These are phyloP conservation scores for Oophaga sylvatica DNA, from an alignment of 2,797 vertebrate genomes.

Conservation along the genomic window DNA sequence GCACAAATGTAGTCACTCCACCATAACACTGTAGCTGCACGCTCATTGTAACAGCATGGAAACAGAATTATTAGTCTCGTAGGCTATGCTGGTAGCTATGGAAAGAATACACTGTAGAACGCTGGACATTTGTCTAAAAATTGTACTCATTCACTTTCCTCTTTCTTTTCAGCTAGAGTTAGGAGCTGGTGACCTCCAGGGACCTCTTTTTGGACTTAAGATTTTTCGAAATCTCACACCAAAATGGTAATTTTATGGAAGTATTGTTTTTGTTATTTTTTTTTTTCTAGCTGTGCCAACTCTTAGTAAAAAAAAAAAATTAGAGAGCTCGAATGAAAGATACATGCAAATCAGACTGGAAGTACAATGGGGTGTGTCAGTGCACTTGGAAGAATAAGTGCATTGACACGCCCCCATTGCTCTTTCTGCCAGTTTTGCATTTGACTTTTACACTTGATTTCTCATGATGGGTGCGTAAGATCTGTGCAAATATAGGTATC, in stretches of 20 bases:
- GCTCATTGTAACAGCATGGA: background rate
- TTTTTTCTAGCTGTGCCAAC: background rate
- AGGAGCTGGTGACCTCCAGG: constrained; percentile 92
- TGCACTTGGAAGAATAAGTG: too few relatives aligned
- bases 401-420: too few relatives aligned
- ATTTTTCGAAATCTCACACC: constrained; percentile 94
- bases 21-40: background rate
- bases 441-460: too few relatives aligned
- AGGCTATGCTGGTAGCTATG: too few relatives aligned
- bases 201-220: constrained; percentile 92
- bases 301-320: too few relatives aligned
- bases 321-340: too few relatives aligned
- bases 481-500: too few relatives aligned
- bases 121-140: too few relatives aligned
- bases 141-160: background rate
- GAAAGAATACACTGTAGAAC: background rate
- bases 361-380: too few relatives aligned
- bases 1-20: background rate
- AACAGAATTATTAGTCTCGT: background rate
- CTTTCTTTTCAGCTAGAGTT: constrained; percentile 85
- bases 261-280: background rate
- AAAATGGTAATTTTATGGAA: constrained; percentile 81
- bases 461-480: too few relatives aligned
- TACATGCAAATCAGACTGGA: too few relatives aligned
- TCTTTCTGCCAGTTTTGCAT: too few relatives aligned